Conservation (phyloP, 2,113 vertebrate genomes). For the Nicator chloris region DNA sequence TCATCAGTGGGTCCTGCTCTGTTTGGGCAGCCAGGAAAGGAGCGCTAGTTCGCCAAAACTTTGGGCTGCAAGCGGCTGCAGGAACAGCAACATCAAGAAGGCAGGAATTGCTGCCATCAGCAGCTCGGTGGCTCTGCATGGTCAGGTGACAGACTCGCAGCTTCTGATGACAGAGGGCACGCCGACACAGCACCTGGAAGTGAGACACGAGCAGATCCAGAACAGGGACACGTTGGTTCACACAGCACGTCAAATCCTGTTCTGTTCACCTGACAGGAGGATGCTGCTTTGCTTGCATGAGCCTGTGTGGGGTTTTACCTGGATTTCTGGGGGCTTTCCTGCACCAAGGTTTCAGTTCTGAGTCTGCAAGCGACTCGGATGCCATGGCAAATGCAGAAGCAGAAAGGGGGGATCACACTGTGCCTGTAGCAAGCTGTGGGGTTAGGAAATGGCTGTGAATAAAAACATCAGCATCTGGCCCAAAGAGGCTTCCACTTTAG, state of each 20-base stretch:
- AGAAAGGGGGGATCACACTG: not conserved
- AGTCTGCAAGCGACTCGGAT: not conserved
- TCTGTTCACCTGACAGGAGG: not conserved
- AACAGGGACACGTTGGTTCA: not conserved
- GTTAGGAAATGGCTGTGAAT: not conserved
- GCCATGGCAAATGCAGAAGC: not conserved
- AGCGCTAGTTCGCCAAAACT: not conserved
- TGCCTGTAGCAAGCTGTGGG: not conserved
- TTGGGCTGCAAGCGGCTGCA: accelerated
- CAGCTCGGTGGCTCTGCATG: not conserved
- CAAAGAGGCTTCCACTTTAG: not conserved
- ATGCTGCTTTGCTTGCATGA: not conserved
- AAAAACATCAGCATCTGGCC: not conserved
- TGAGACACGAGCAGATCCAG: not conserved
- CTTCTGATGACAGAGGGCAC: not conserved
- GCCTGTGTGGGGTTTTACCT: accelerated
- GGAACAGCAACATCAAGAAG: not conserved
- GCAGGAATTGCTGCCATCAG: not conserved
- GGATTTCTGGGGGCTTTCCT: not conserved
- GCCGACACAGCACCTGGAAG: too few species aligned
- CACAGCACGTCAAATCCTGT: not conserved
- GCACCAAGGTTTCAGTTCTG: not conserved
- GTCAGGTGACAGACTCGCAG: not conserved
- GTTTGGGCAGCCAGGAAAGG: not conserved
- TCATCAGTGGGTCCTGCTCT: not conserved